These are phyloP conservation scores for Bombus confusus DNA, from an alignment of 1,140 invertebrate species.

Conservation along the genomic window DNA sequence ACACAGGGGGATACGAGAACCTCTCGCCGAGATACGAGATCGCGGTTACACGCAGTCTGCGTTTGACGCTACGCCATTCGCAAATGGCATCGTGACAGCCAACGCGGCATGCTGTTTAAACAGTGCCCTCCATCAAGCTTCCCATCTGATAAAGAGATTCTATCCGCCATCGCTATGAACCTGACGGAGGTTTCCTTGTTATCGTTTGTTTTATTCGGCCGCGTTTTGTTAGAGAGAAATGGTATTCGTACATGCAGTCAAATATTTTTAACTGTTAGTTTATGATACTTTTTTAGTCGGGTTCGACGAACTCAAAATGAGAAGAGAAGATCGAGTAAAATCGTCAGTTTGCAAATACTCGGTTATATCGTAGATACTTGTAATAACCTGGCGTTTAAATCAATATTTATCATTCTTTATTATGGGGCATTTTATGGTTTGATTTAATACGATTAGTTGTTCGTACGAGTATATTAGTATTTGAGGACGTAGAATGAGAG, in stretches of 20 bases:
- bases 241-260: too few species aligned
- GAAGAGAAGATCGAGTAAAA: too few species aligned
- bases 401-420: too few species aligned
- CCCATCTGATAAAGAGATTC: background rate
- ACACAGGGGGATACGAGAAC: background rate
- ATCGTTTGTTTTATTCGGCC: background rate
- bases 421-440: background rate
- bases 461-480: background rate
- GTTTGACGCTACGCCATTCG: constrained; percentile 7
- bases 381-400: too few species aligned
- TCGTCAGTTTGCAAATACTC: too few species aligned
- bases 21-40: constrained; percentile 32
- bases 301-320: too few species aligned
- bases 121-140: background rate
- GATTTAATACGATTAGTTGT: background rate
- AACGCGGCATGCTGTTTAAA: background rate
- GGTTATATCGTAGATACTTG: too few species aligned
- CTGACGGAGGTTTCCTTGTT: background rate
- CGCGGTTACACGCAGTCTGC: constrained; percentile 47
- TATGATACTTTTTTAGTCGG: too few species aligned
- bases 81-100: constrained; percentile 40
- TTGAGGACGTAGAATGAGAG: fast-evolving
- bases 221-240: too few species aligned
- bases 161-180: background rate
- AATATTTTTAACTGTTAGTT: too few species aligned